These are phyloP conservation scores for Cryptocephalus moraei DNA, from an alignment of 2,888 invertebrate genomes.

Conservation along the genomic window DNA sequence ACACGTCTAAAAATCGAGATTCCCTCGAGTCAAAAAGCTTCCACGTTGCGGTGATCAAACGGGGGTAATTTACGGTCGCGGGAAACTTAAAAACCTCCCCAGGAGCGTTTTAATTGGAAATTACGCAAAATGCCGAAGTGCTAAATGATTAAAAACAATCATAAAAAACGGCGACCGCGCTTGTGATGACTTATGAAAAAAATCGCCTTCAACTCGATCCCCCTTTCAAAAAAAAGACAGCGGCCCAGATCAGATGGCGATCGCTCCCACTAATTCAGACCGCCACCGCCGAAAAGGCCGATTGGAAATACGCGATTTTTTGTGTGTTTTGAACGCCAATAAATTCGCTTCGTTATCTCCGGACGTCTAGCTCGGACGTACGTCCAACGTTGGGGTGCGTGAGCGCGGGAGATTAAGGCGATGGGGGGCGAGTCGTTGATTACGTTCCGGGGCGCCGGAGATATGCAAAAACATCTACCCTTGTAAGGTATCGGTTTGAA, in stretches of 20 bases:
- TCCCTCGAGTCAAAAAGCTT: too few species aligned
- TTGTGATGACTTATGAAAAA: constrained; percentile 11
- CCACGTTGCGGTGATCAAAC: too few species aligned
- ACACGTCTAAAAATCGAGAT: too few species aligned
- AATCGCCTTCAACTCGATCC: constrained; percentile 10
- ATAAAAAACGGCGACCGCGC: constrained; percentile 7
- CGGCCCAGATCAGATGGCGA: neutral
- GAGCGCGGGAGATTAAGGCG: too few species aligned
- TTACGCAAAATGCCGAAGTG: constrained; percentile 11
- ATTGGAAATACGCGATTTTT: constrained; percentile 22
- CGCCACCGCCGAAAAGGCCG: constrained; percentile 2
- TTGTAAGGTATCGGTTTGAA: constrained; percentile 27
- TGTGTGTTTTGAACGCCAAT: constrained; percentile 27
- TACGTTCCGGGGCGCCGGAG: constrained; percentile 5
- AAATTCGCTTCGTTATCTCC: constrained; percentile 28
- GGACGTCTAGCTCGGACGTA: constrained; percentile 1
- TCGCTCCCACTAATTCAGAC: constrained; percentile 6
- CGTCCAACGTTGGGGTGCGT: too few species aligned
- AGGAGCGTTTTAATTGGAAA: constrained; percentile 9
- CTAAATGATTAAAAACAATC: constrained; percentile 11
- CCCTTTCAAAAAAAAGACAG: neutral
- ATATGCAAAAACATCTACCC: constrained; percentile 23
- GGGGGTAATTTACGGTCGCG: too few species aligned
- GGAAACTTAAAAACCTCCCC: neutral
- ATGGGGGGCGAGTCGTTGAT: constrained; percentile 4